Evolutionary conservation across 2,113 vertebrate genomes (phyloP), one percentile per base, ranked within the genome.

Genomic region (Cervus canadensis): DNA sequence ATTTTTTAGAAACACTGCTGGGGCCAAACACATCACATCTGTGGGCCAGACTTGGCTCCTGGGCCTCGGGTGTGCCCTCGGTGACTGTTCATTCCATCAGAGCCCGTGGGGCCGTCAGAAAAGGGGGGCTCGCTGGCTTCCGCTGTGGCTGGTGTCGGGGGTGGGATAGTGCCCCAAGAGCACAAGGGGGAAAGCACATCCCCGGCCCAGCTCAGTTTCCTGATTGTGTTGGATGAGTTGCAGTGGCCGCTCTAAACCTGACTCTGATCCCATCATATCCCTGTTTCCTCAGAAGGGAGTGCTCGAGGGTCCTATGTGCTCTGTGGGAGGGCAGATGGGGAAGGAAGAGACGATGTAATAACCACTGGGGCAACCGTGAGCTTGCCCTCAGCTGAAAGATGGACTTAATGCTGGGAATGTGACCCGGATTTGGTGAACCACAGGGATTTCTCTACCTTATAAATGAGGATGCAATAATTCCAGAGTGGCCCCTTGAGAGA

Each of bases 21-120:
- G 36, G 19, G 60, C 93, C 96, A 97, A 93, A 76, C 56, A 87
- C 30, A 79, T 93, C 97, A 88, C 87, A 76, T 96, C 93, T 95
- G 87, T 96, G 62, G 71, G 40, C 95, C 92, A 95, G 92, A 88
- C 45, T 90, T 36, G 0, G 43, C 60, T 60, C 92, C 12, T 3
- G 6, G 30, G 45, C 23, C 67, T 94, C 25, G 0, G 2, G 3
- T 13, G 30, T 40, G 52, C 40, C 56, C 81, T 10, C 7, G 1
- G 6, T 59, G 11, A 81, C 67, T 83, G 8, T 25, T 14, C 54
- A n/a, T 89, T 59, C 87, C 60, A 5, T 43, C 50, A 36, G 12
- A 84, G 30, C 79, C 26, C 0, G 0, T 48, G 21, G 15, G 36
- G 21, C 33, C 0, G 3, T 45, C 52, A 16, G 4, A 78, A 78